A percentile compares a stretch with the other conserved stretches of the same genome.
phyloP scores from a whole-genome alignment of 2,113 vertebrate genomes.

The Oryzias melastigma region DNA sequence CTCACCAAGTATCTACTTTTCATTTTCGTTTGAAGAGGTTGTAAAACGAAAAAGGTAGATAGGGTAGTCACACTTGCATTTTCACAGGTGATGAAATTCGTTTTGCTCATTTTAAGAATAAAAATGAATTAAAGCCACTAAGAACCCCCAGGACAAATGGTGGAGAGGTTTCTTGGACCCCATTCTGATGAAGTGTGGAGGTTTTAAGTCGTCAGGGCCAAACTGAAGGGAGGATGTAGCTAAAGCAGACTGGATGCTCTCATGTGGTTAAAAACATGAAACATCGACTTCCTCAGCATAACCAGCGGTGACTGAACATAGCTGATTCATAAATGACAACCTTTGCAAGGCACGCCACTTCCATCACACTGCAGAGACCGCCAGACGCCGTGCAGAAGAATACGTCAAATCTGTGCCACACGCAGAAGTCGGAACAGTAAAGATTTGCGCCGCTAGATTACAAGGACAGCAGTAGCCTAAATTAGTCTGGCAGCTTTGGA shows the following conservation, averaged over 20 bases:
- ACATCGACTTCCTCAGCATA: slow-evolving; percentile 74
- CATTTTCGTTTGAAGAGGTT: too few relatives aligned
- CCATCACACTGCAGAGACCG: slow-evolving; percentile 15
- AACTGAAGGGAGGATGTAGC: slow-evolving; percentile 65
- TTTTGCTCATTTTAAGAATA: too few relatives aligned
- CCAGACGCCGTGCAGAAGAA: slow-evolving; percentile 27
- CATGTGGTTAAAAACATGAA: slow-evolving; percentile 78
- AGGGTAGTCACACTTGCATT: too few relatives aligned
- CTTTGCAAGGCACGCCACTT: slow-evolving; percentile 40
- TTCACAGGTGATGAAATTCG: too few relatives aligned
- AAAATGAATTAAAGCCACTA: too few relatives aligned
- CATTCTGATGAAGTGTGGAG: slow-evolving; percentile 16
- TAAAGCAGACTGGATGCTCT: slow-evolving; percentile 53
- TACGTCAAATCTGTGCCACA: slow-evolving; percentile 13
- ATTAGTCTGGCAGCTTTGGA: slow-evolving; percentile 30
- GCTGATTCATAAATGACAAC: slow-evolving; percentile 78
- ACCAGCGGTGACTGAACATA: slow-evolving; percentile 51
- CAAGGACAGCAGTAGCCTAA: slow-evolving; percentile 28
- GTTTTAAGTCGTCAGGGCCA: slow-evolving; percentile 24
- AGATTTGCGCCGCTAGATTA: slow-evolving; percentile 36
- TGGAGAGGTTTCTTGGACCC: not conserved
- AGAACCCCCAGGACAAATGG: too few relatives aligned
- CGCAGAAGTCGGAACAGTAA: not conserved
- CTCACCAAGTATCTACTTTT: too few relatives aligned
- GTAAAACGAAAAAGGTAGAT: too few relatives aligned